A percentile compares a stretch with the other conserved stretches of the same genome.
Conservation (phyloP, 2,113 vertebrate species). For the Anolis sagrei region DNA sequence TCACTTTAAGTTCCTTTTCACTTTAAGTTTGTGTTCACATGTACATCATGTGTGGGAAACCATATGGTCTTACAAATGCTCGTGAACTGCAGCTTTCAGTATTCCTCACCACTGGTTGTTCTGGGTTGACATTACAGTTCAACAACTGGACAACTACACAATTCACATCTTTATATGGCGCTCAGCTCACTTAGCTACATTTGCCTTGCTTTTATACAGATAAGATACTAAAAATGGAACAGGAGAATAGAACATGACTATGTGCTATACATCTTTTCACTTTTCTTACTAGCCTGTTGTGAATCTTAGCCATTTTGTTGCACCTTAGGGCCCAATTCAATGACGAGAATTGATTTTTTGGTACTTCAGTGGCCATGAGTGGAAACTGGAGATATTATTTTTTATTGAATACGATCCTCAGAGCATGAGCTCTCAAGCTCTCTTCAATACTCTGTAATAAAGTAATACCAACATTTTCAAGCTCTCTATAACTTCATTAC, state of each 20-base stretch:
- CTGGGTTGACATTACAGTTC: no score
- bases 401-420: slow-evolving; percentile 66
- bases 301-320: slow-evolving; percentile 65
- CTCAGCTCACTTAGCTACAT: not conserved
- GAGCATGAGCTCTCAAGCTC: slow-evolving; percentile 54
- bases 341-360: slow-evolving; percentile 74
- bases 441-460: slow-evolving; percentile 61
- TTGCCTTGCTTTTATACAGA: slow-evolving; percentile 2
- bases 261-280: slow-evolving; percentile 41
- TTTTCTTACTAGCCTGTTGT: slow-evolving; percentile 26
- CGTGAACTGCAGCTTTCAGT: no score
- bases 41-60: no score
- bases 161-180: no score
- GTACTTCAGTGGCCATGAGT: slow-evolving; percentile 63
- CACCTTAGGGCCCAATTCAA: slow-evolving; percentile 71
- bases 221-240: not conserved
- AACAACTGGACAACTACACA: no score
- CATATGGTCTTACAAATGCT: no score
- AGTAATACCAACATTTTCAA: slow-evolving; percentile 67
- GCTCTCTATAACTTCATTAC: slow-evolving; percentile 65
- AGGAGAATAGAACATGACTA: slow-evolving; percentile 12
- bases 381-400: slow-evolving; percentile 65
- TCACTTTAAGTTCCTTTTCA: not conserved
- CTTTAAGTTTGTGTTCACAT: not conserved
- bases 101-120: no score